Percentiles rank a stretch among this genome's conserved stretches.
Conservation (phyloP, 2,797 vertebrate species). For the Holocentrus rufus region DNA sequence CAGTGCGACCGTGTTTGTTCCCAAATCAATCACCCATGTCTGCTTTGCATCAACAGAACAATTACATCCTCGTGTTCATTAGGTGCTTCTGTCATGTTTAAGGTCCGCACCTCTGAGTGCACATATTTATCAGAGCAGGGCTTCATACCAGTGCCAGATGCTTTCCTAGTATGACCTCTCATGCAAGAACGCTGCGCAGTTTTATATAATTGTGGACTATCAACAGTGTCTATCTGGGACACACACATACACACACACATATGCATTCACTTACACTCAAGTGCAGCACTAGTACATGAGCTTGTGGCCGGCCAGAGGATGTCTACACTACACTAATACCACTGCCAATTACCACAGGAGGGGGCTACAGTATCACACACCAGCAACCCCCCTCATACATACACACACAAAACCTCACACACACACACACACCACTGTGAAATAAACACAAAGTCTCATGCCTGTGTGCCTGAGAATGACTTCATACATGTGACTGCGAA, state of each 20-base stretch:
- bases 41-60: constrained; percentile 4
- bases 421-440: constrained; percentile 31
- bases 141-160: constrained; percentile 28
- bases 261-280: not conserved
- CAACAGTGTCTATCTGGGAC: not conserved
- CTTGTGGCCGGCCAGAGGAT: constrained; percentile 20
- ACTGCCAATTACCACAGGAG: constrained; percentile 65
- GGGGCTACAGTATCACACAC: constrained; percentile 71
- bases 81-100: constrained; percentile 16
- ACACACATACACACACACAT: constrained; percentile 2
- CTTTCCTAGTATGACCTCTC: not conserved
- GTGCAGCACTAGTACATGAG: not conserved
- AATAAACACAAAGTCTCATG: constrained; percentile 55
- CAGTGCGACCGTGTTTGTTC: not conserved
- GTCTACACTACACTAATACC: constrained; percentile 15
- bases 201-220: constrained; percentile 4
- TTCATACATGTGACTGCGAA: constrained; percentile 48
- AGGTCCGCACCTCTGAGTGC: not conserved
- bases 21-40: not conserved
- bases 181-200: no score
- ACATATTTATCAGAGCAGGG: constrained; percentile 26
- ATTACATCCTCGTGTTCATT: constrained; percentile 4
- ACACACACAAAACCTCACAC: constrained; percentile 18
- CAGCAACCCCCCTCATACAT: constrained; percentile 25
- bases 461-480: constrained; percentile 45